phyloP scores from a whole-genome alignment of 1,140 invertebrate genomes.

The Neuroterus valhalla region DNA sequence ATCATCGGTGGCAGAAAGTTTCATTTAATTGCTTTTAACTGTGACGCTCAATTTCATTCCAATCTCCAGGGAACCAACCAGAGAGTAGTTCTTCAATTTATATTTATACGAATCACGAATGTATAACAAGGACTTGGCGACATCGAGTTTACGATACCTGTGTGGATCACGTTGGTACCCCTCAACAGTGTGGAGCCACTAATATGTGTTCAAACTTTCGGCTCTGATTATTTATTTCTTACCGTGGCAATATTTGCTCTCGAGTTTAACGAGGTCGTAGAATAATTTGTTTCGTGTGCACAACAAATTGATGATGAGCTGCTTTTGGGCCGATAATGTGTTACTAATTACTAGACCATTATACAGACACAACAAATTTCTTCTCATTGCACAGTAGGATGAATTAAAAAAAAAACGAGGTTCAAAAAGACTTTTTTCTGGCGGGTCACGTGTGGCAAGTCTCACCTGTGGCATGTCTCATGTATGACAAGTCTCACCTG shows the following conservation, averaged over 20 bases:
- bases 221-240: not conserved
- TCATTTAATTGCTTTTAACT: not conserved
- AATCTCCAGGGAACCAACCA: not conserved
- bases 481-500: too few relatives aligned
- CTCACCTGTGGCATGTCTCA: too few relatives aligned
- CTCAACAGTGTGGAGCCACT: too few relatives aligned
- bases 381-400: too few relatives aligned
- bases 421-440: too few relatives aligned
- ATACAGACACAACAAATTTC: too few relatives aligned
- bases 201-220: not conserved
- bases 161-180: too few relatives aligned
- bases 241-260: constrained; percentile 9
- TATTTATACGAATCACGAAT: not conserved
- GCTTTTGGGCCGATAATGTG: not conserved
- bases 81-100: not conserved
- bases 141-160: too few relatives aligned
- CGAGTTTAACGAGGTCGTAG: not conserved
- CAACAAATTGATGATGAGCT: not conserved
- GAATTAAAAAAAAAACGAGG: too few relatives aligned
- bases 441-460: too few relatives aligned
- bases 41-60: not conserved
- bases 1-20: not conserved
- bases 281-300: not conserved
- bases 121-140: too few relatives aligned
- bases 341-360: too few relatives aligned